Evolutionary conservation across 1,140 invertebrate genomes (phyloP), one percentile per base, ranked within the genome.

Genomic region (Drosophila paulistorum): DNA sequence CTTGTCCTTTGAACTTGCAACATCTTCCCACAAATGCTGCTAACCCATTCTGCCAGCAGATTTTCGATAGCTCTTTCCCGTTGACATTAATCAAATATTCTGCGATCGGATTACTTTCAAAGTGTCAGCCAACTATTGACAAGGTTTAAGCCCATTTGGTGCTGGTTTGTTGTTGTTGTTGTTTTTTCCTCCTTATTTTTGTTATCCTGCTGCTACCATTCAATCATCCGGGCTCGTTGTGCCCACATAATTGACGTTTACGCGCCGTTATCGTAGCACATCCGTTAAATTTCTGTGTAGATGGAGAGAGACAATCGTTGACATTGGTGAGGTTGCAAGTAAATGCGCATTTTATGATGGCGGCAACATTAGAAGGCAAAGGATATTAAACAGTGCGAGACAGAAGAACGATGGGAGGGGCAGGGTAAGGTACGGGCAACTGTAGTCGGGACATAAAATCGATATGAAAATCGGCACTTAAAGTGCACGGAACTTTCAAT

Each of bases 41-140:
- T 11, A 11, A 51, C 45, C 17, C 45, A 14, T 17, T 23, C 20
- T 23, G 20, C 45, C 45, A 51, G 11, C 3, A 11, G 45, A 39
- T 14, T 37, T 17, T 37, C 6, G 10, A 13, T 23, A 66, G 65
- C 51, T 45, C 42, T 59, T 58, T 58, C 35, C 48, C 69, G 54
- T 87, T 82, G 83, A 86, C 83, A 86, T 86, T 87, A 87, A 86
- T 86, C 82, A 87, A 79, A 87, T 72, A 82, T 77, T 87, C 79
- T 70, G 65, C 67, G 45, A 61, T 30, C 42, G 79, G 83, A 86
- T 86, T 87, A 82, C 69, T 79, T 86, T 76, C 64, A 78, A 74
- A 82, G 74, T 78, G 75, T 57, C 75, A 74, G 55, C 63, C 33
- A 74, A 76, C 39, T 74, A 65, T 74, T 82, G 82, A 86, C 82